A percentile compares a stretch with the other conserved stretches of the same genome.
phyloP scores from a whole-genome alignment of 2,797 vertebrate genomes.

The Chelon auratus region DNA sequence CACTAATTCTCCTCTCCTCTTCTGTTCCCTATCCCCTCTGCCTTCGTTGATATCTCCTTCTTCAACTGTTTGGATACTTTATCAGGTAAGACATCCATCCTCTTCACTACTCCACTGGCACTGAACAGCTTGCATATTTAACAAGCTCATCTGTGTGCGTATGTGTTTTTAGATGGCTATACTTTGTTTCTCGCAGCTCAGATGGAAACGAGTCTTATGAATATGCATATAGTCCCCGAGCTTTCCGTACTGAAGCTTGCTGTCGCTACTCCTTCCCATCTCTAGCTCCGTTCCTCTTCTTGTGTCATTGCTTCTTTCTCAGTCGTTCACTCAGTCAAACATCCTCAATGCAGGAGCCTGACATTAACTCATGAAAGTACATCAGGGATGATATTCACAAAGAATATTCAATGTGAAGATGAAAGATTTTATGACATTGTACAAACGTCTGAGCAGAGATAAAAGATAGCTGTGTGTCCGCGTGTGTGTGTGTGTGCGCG shows the following conservation, averaged over 20 bases:
- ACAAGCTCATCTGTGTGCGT: conserved; percentile 45
- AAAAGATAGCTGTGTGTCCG: conserved; percentile 39
- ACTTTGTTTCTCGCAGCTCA: conserved; percentile 63
- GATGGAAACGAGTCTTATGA: conserved; percentile 74
- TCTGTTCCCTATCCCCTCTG: conserved; percentile 25
- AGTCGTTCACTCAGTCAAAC: conserved; percentile 55
- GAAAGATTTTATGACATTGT: conserved; percentile 66
- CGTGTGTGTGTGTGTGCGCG: conserved; percentile 11
- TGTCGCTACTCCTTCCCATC: conserved; percentile 60
- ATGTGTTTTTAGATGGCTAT: conserved; percentile 29
- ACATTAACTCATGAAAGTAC: conserved; percentile 47
- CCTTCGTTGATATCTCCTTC: conserved; percentile 22
- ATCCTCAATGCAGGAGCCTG: conserved; percentile 39
- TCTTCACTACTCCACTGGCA: conserved; percentile 50
- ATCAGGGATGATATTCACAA: conserved; percentile 51
- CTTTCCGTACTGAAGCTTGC: conserved; percentile 55
- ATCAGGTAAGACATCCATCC: conserved; percentile 72
- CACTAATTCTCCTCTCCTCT: conserved; percentile 28
- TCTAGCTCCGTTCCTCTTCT: conserved; percentile 20
- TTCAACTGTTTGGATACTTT: conserved; percentile 46
- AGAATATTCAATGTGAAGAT: conserved; percentile 66
- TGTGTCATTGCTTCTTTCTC: conserved; percentile 49
- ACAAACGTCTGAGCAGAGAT: conserved; percentile 52
- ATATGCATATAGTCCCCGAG: conserved; percentile 73
- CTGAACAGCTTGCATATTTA: conserved; percentile 62